Conservation (phyloP, 2,113 vertebrate species). For the Emydocephalus ijimae region DNA sequence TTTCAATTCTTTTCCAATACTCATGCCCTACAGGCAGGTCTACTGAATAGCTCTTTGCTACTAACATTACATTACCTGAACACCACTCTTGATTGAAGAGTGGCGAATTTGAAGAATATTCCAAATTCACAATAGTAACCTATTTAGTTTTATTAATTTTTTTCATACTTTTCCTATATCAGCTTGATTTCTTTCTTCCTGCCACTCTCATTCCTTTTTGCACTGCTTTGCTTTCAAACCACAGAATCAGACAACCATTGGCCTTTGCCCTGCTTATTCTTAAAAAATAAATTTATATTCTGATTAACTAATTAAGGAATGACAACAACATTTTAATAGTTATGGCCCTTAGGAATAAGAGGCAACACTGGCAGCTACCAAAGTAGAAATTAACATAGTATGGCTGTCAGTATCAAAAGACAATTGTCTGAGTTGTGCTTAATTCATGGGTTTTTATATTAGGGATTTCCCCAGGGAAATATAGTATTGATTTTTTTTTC, state of each 20-base stretch:
- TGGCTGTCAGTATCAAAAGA: background rate
- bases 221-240: background rate
- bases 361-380: background rate
- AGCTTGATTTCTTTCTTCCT: background rate
- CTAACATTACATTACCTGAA: background rate
- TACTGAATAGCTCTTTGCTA: background rate
- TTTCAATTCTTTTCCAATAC: background rate
- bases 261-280: background rate
- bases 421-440: background rate
- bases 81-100: background rate
- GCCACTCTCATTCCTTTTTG: background rate
- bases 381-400: background rate
- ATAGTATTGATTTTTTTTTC: background rate
- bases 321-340: background rate
- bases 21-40: background rate
- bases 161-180: background rate
- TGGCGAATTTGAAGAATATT: background rate
- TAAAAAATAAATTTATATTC: background rate
- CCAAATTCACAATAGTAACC: background rate
- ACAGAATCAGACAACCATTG: background rate
- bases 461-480: background rate
- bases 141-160: background rate
- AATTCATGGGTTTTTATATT: background rate
- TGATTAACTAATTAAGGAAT: background rate
- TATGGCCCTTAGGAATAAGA: background rate